phyloP scores from a whole-genome alignment of 2,113 vertebrate genomes.

The Athene cunicularia region DNA sequence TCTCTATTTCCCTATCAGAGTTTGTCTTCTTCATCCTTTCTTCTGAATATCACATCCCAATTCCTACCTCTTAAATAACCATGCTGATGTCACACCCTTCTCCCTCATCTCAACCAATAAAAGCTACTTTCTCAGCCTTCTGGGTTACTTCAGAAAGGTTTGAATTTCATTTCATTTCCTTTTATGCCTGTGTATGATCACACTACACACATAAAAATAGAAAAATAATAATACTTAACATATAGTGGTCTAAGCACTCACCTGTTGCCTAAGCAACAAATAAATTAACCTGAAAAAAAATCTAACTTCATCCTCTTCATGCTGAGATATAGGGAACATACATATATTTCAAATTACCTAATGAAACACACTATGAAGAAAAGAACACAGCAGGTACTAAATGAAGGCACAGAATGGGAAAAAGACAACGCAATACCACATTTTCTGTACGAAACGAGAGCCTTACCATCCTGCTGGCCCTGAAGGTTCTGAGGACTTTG shows the following conservation, averaged over 20 bases:
- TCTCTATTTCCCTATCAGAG: neutral
- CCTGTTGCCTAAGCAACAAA: constrained; percentile 39
- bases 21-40: neutral
- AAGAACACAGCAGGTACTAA: constrained; percentile 20
- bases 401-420: neutral
- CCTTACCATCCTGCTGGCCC: constrained; percentile 84
- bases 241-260: neutral
- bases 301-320: neutral
- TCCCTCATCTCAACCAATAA: neutral
- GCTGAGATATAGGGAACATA: neutral
- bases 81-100: neutral
- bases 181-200: neutral
- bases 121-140: neutral
- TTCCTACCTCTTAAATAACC: neutral
- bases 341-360: neutral
- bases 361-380: neutral
- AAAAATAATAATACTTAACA: neutral
- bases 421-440: neutral
- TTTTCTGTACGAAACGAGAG: neutral
- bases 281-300: neutral
- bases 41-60: neutral
- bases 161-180: neutral
- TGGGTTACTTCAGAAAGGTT: neutral
- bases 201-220: neutral
- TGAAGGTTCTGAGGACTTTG: constrained; percentile 84